Evolutionary conservation across 1,140 invertebrate genomes (phyloP), one percentile per base, ranked within the genome.

Genomic region (Dufourea novaeangliae): DNA sequence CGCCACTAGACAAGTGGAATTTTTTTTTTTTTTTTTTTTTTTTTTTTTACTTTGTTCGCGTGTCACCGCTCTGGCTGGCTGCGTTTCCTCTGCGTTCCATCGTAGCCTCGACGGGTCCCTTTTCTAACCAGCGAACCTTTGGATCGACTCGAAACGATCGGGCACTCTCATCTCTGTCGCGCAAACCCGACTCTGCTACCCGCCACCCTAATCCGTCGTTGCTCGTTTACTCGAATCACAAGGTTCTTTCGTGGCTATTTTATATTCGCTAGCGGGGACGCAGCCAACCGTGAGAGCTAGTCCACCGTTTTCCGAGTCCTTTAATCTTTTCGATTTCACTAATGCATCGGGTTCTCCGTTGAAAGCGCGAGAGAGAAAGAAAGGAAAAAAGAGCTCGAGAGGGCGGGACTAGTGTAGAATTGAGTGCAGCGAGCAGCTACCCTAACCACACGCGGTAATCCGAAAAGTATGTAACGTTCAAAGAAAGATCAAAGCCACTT

Each of bases 401-500:
- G 17, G n/a, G 12, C n/a, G 37, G 17, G n/a, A 20, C n/a, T 22
- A 8, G 32, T 14, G n/a, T 8, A 4, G 27, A 57, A 7, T 12
- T 11, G 27, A 5, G 17, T 32, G 6, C 27, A 57, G 57, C 67
- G n/a, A 41, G 12, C 67, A 57, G 32, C 32, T 25, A 39, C 17
- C 32, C 34, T 52, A 52, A 64, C 22, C 11, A 22, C 17, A 22
- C 25, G 27, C n/a, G 27, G 37, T 27, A 67, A 32, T 25, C 22
- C 37, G 37, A 74, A 54, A 46, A 46, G 7, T n/a, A n/a, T n/a
- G n/a, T 41, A 67, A 62, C 61, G 57, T 62, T 14, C 22, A 57
- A 57, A 57, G 27, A 54, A 59, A 71, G 77, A 83, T 84, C 81
- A 83, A 84, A 84, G 82, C 61, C 7, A 52, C 25, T 63, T 70